Evolutionary conservation across 2,113 vertebrate species (phyloP).

Genomic region (Notarius quadriscutis): DNA sequence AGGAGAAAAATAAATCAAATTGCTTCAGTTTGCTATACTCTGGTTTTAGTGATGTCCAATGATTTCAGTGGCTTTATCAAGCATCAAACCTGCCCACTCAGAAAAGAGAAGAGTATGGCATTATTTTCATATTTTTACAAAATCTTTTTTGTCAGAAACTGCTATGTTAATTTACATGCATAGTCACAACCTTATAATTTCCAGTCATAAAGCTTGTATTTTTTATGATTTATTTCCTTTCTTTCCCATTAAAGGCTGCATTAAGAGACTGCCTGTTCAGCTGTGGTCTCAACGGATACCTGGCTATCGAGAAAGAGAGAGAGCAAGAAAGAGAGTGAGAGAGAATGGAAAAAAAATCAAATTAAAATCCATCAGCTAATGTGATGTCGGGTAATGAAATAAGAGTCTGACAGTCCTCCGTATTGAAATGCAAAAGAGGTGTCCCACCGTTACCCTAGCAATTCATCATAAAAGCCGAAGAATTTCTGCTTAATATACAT

Average conservation of each 20-base stretch:
- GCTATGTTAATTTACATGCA: conserved; percentile 58
- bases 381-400: conserved; percentile 89
- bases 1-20: conserved; percentile 47
- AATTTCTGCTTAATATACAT: conserved; percentile 92
- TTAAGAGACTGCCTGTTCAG: conserved; percentile 60
- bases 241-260: conserved; percentile 48
- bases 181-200: conserved; percentile 18
- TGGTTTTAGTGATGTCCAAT: conserved; percentile 60
- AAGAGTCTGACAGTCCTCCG: conserved; percentile 88
- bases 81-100: conserved; percentile 66
- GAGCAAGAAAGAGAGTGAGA: conserved; percentile 55
- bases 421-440: conserved; percentile 96
- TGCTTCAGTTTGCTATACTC: conserved; percentile 66
- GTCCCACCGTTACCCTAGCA: conserved; percentile 86
- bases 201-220: conserved; percentile 53
- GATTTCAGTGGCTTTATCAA: conserved; percentile 66
- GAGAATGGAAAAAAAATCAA: conserved; percentile 69
- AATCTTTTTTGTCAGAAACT: conserved; percentile 54
- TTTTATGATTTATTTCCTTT: conserved; percentile 61
- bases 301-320: conserved; percentile 40
- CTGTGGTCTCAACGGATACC: conserved; percentile 75
- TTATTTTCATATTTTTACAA: conserved; percentile 58
- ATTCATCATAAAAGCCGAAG: conserved; percentile 89
- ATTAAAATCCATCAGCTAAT: conserved; percentile 93
- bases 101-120: conserved; percentile 60